Conservation (phyloP, 2,113 vertebrate species). For the Poicephalus gulielmi region DNA sequence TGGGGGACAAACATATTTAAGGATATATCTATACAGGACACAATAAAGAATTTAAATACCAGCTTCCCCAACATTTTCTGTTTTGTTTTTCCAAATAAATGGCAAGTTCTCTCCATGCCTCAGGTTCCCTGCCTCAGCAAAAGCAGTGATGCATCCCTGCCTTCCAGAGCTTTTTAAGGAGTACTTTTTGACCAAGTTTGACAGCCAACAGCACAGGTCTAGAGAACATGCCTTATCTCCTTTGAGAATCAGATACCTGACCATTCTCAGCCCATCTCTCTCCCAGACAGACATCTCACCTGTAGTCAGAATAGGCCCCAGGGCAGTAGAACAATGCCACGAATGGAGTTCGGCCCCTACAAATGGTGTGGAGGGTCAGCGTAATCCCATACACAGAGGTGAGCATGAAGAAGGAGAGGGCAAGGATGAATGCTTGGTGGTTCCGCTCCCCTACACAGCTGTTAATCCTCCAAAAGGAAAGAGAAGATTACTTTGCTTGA, state of each 20-base stretch:
- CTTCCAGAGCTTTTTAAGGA: neutral
- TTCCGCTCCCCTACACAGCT: conserved; percentile 95
- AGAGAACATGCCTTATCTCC: neutral
- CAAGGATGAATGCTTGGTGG: conserved; percentile 92
- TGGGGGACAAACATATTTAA: neutral
- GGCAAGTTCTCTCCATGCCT: neutral
- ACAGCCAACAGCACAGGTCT: neutral
- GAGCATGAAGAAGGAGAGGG: conserved; percentile 87
- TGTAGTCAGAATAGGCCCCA: conserved; percentile 88
- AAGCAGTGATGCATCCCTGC: neutral
- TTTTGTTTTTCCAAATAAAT: neutral
- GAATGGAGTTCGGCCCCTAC: conserved; percentile 78
- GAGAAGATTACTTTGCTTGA: conserved; percentile 6
- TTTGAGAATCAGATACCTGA: neutral
- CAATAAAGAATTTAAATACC: neutral
- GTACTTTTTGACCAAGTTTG: neutral
- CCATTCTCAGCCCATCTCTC: neutral
- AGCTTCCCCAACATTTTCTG: neutral
- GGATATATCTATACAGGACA: neutral
- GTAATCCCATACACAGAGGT: conserved; percentile 91
- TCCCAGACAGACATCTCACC: conserved; percentile 73
- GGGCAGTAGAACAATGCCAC: conserved; percentile 93
- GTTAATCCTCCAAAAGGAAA: conserved; percentile 88
- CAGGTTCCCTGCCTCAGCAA: neutral
- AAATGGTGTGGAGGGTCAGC: conserved; percentile 87